Conservation (phyloP, 2,797 vertebrate genomes). For the Falco rusticolus region DNA sequence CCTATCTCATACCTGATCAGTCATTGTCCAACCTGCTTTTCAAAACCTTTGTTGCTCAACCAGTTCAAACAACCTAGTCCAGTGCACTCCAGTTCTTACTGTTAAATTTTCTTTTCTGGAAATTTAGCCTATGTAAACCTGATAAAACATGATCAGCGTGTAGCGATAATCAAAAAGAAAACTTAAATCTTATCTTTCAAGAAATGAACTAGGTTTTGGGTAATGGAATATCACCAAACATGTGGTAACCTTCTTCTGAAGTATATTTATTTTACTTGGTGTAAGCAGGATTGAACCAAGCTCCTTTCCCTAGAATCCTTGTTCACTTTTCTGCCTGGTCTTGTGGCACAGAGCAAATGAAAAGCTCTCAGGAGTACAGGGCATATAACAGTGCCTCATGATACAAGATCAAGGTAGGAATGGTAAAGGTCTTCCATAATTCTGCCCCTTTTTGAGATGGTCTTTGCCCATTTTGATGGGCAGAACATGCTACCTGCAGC, state of each 20-base stretch:
- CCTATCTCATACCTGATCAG: rapidly evolving
- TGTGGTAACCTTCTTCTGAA: too few species aligned
- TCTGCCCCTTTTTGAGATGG: background rate
- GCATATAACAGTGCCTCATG: rapidly evolving
- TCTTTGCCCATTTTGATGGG: rapidly evolving
- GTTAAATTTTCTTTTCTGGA: background rate
- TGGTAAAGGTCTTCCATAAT: background rate
- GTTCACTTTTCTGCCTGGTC: background rate
- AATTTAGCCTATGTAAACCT: background rate
- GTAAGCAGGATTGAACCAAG: rapidly evolving
- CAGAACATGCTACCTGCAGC: background rate
- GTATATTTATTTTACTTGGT: background rate
- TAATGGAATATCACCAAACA: background rate
- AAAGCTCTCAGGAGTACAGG: background rate
- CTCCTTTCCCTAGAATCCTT: background rate
- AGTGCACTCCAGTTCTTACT: rapidly evolving
- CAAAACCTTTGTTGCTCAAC: background rate
- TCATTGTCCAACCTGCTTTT: background rate
- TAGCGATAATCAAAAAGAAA: background rate
- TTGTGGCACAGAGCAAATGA: too few species aligned
- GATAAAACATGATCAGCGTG: rapidly evolving
- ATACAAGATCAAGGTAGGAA: background rate
- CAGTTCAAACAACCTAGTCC: background rate
- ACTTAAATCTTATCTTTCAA: background rate
- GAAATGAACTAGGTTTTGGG: background rate